Evolutionary conservation across 2,113 vertebrate species (phyloP).

Genomic region (Planiliza haematocheilus): DNA sequence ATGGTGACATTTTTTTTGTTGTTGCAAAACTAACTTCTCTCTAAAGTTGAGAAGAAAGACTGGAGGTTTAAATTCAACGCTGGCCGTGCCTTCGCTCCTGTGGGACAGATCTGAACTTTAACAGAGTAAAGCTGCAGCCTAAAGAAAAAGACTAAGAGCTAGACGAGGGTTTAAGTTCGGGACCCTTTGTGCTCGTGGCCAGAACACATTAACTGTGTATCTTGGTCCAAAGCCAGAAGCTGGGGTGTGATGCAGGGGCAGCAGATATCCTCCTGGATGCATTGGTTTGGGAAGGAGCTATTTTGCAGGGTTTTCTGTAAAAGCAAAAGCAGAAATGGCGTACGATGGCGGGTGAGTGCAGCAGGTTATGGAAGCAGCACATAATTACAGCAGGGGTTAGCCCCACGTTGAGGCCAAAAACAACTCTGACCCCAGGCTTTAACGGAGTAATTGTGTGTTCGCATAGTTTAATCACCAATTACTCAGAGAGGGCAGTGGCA

Average conservation of each 20-base stretch:
- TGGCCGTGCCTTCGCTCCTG: neutral
- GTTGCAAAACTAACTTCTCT: too few species aligned
- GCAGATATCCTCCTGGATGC: neutral
- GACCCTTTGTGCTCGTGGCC: neutral
- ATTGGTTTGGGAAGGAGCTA: neutral
- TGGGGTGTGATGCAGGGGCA: neutral
- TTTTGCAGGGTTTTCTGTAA: neutral
- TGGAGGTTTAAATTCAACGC: too few species aligned
- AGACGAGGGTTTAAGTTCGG: neutral
- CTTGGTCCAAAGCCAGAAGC: neutral
- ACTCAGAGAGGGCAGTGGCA: slow-evolving; percentile 7
- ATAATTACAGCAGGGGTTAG: neutral
- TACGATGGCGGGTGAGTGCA: neutral
- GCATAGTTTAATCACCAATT: slow-evolving; percentile 39
- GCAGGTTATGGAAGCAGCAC: neutral
- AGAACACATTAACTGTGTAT: neutral
- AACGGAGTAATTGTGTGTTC: slow-evolving; percentile 23
- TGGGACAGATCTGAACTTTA: neutral
- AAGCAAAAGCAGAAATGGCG: neutral
- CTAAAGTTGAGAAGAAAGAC: neutral
- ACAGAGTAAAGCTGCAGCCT: slow-evolving; percentile 21
- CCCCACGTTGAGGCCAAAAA: slow-evolving; percentile 6
- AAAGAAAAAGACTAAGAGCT: neutral
- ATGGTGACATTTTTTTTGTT: too few species aligned
- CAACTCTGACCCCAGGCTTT: neutral